Base-by-base conservation (phyloP, 2,113 vertebrate species). In the Asarcornis scutulata region DNA sequence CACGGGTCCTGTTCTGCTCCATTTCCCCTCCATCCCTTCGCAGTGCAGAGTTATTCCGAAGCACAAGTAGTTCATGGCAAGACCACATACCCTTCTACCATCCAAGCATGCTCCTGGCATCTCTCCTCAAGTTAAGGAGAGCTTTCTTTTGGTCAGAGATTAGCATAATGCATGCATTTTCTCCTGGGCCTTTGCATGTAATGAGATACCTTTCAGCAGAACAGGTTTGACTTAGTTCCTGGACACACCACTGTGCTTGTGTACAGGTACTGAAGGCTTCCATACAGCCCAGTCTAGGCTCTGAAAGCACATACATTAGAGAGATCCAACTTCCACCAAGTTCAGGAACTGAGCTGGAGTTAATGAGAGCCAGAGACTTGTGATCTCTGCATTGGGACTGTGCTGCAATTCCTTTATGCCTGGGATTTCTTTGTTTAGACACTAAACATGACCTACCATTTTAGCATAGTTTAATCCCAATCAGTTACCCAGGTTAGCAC, bases 91-190 rank as follows among this genome's bases (percentile, higher is more conserved):
- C 50, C 3, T 1, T 16, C 38, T 63, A 27, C 36, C n/a, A n/a
- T 7, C 52, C 15, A 7, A 3, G 1, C 0, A 0, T 1, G 5
- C 7, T 22, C 31, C 53, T 34, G 32, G 6, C 29, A 25, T 7
- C 14, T 23, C 15, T 6, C 52, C 59, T 60, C 40, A 58, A 32
- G 48, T 27, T 18, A 40, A 12, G 14, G 22, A 52, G 23, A 52
- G 50, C 31, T 46, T 18, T 32, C 10, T 82, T 68, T 31, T 36
- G 4, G 7, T 55, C 53, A n/a, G 36, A 53, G 56, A 74, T 12
- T 3, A 25, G 2, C 1, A 13, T 1, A 34, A 27, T 8, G 27
- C 7, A 1, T 17, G 3, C 20, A 27, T 46, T 64, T 5, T 59
- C 32, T 56, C n/a, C 9, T 64, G 2, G 1, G 11, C 50, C 31